These are phyloP conservation scores for Corythaixoides concolor DNA, from an alignment of 2,113 vertebrate genomes.

Conservation along the genomic window DNA sequence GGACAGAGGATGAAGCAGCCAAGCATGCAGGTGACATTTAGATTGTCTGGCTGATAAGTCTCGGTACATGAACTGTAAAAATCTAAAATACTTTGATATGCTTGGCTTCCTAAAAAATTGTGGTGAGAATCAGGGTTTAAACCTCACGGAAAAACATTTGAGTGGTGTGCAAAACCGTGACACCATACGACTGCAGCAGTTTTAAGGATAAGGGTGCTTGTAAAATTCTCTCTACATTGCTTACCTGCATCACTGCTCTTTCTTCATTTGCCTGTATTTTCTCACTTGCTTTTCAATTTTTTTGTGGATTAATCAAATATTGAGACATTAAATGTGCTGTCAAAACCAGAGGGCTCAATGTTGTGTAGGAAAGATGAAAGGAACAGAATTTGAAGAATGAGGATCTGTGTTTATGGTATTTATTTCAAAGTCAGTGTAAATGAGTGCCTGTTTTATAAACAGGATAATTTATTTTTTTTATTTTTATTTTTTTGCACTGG, in stretches of 20 bases:
- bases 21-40: not conserved
- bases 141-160: not conserved
- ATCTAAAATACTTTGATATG: not conserved
- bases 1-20: not conserved
- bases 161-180: not conserved
- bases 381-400: conserved; percentile 16
- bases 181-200: not conserved
- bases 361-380: not conserved
- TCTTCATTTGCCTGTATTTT: not conserved
- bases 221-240: not conserved
- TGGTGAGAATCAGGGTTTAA: not conserved
- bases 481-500: not conserved
- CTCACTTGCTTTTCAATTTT: not conserved
- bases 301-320: not conserved
- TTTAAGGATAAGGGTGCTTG: not conserved
- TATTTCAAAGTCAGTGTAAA: conserved; percentile 34
- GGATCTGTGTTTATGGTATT: conserved; percentile 6
- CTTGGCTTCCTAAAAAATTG: not conserved
- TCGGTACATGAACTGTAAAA: not conserved
- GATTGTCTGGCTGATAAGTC: not conserved
- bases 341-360: not conserved
- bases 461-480: not conserved
- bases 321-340: not conserved
- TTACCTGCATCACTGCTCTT: rapidly evolving
- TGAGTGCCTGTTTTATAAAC: not conserved